phyloP scores from a whole-genome alignment of 2,888 invertebrate genomes.

The Polydrusus pterygomalis region DNA sequence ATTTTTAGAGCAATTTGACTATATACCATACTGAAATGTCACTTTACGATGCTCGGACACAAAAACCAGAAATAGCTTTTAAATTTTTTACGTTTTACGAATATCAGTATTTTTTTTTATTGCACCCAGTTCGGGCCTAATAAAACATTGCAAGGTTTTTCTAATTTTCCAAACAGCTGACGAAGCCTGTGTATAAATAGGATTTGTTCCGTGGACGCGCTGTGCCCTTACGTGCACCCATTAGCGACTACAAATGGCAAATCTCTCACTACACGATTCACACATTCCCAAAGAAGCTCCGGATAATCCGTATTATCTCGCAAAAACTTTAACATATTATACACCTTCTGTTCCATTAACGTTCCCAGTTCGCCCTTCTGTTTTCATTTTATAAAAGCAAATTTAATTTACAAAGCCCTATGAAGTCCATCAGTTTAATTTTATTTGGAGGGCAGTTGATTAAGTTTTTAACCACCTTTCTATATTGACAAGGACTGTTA shows the following conservation, averaged over 20 bases:
- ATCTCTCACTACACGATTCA: conserved; percentile 71
- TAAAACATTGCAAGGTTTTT: conserved; percentile 42
- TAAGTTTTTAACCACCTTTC: conserved; percentile 45
- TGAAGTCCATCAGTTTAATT: conserved; percentile 43
- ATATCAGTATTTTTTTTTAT: conserved; percentile 5
- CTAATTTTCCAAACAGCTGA: conserved; percentile 49
- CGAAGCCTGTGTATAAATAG: conserved; percentile 63
- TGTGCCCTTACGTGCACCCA: conserved; percentile 67
- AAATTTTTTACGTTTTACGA: background rate
- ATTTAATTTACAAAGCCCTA: conserved; percentile 51
- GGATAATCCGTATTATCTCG: conserved; percentile 69
- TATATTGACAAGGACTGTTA: conserved; percentile 22
- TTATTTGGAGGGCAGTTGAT: conserved; percentile 33
- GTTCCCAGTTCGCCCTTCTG: conserved; percentile 54
- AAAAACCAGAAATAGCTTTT: conserved; percentile 12
- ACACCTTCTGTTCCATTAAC: conserved; percentile 59
- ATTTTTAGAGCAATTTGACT: background rate
- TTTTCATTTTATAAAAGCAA: conserved; percentile 57
- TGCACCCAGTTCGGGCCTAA: conserved; percentile 23
- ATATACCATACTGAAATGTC: background rate
- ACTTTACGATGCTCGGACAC: background rate
- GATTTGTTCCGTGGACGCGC: conserved; percentile 63
- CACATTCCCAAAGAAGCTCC: conserved; percentile 70
- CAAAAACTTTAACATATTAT: conserved; percentile 62
- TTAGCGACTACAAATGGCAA: conserved; percentile 71